Evolutionary conservation across 1,140 invertebrate species (phyloP).

Genomic region (Ceratina calcarata): DNA sequence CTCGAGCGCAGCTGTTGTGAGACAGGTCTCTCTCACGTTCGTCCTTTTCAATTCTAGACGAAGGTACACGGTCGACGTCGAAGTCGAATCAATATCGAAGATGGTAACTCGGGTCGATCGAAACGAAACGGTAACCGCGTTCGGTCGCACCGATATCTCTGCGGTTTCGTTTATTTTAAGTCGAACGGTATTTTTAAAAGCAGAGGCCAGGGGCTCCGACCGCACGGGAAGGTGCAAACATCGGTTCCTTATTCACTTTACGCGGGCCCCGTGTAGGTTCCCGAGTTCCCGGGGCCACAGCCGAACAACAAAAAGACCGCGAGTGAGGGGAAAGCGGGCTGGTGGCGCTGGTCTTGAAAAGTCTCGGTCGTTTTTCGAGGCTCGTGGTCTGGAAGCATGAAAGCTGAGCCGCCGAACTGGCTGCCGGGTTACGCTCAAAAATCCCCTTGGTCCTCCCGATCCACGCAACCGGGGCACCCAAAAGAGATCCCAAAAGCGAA

Average conservation of each 20-base stretch:
- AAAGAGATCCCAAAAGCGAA: conserved; percentile 23
- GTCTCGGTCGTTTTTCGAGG: conserved; percentile 44
- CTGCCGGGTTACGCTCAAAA: conserved; percentile 53
- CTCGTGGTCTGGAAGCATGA: conserved; percentile 46
- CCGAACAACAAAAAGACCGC: conserved; percentile 16
- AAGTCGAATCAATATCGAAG: no score
- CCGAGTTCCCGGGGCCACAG: not conserved
- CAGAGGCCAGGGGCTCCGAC: conserved; percentile 19
- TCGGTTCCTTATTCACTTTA: conserved; percentile 48
- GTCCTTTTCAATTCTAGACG: not conserved
- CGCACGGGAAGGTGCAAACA: conserved; percentile 50
- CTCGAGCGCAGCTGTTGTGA: no score
- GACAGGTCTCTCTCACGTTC: no score
- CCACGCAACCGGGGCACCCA: not conserved
- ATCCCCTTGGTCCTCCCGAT: conserved; percentile 5
- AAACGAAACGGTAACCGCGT: no score
- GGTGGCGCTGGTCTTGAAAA: not conserved
- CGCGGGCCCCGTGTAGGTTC: not conserved
- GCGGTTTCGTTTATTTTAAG: conserved; percentile 49
- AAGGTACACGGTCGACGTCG: not conserved
- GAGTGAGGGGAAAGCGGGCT: conserved; percentile 16
- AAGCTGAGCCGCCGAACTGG: conserved; percentile 53
- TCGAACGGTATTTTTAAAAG: conserved; percentile 40
- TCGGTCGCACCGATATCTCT: conserved; percentile 11
- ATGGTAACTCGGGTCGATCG: no score